These are phyloP conservation scores for Hypselothyrea guttata DNA, from an alignment of 2,888 invertebrate genomes.

Conservation along the genomic window DNA sequence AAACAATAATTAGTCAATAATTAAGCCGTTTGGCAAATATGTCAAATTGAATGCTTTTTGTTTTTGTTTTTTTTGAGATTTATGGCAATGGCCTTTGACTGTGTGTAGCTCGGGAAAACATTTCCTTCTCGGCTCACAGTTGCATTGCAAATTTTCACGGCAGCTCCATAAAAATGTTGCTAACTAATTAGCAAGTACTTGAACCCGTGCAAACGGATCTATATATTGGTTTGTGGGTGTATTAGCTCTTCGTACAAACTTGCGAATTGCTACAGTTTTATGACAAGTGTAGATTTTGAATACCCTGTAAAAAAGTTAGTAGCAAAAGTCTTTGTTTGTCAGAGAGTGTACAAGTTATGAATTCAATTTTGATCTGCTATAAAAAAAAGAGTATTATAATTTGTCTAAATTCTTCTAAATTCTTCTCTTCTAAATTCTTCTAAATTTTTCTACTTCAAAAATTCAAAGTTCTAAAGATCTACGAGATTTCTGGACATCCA, in stretches of 20 bases:
- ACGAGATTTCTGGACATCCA: no score
- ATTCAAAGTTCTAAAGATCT: no score
- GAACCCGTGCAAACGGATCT: no score
- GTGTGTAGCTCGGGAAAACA: conserved; percentile 18
- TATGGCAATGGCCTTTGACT: conserved; percentile 39
- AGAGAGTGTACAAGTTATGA: no score
- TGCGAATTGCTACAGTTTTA: conserved; percentile 24
- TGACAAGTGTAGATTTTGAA: background rate
- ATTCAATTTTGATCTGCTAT: no score
- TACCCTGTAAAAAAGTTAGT: conserved; percentile 6
- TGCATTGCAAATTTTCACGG: conserved; percentile 49
- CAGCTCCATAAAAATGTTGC: conserved; percentile 47
- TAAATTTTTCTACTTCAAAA: no score
- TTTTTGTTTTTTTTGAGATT: conserved; percentile 48
- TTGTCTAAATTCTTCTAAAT: no score
- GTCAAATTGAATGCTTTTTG: conserved; percentile 45
- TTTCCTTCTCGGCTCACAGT: conserved; percentile 38
- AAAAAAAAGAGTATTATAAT: no score
- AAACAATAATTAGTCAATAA: conserved; percentile 51
- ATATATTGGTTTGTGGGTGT: conserved; percentile 21
- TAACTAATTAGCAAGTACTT: conserved; percentile 53
- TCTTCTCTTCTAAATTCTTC: no score
- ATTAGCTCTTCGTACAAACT: conserved; percentile 10
- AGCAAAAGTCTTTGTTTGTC: background rate
- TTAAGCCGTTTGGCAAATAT: conserved; percentile 49